Evolutionary conservation across 2,888 invertebrate species (phyloP), one percentile per base, ranked within the genome.

Genomic region (Acrocyrtus sp.): DNA sequence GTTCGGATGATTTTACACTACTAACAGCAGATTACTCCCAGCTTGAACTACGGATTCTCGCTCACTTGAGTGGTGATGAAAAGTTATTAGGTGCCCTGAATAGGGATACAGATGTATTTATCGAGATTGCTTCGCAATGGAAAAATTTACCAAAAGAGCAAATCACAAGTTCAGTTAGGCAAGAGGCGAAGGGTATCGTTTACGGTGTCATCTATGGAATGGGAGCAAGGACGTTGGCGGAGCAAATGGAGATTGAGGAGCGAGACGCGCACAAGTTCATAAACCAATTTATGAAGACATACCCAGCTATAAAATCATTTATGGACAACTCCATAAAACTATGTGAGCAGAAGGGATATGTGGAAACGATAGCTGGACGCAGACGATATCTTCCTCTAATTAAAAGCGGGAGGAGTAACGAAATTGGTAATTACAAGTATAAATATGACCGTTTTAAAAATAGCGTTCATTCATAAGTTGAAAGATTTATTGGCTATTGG

Each of bases 171-270:
- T 34, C 68, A 15, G 60, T 69, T 3, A 88, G 98, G 51, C 93
- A 95, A 82, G 91, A 92, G 82, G 92, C 96, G 3, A 96, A 97
- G 84, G 91, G 95, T 85, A 89, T 98, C 29, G 96, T 96, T 83
- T 98, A 98, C 85, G 98, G 96, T 5, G 95, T 99, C 82, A 91
- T 99, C 68, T 99, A 99, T 84, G 99, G 98, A 6, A 98, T 98
- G 91, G 96, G 98, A 1, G 87, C 89, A 70, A 92, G 89, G 82
- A 88, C 93, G 0, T 86, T 99, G 29, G 89, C 92, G 0, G 92
- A 93, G 73, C 90, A 91, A 76, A 86, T 98, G 39, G 90, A 90
- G 66, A 90, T 96, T 10, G 87, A 88, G 0, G 93, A 93, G 84
- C 86, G 89, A 53, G 92, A 95, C 81, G 97, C 98, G 0, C 86